Percentiles rank a stretch among this genome's conserved stretches.
These are phyloP conservation scores for Albula goreensis DNA, from an alignment of 2,113 vertebrate species.

Conservation along the genomic window DNA sequence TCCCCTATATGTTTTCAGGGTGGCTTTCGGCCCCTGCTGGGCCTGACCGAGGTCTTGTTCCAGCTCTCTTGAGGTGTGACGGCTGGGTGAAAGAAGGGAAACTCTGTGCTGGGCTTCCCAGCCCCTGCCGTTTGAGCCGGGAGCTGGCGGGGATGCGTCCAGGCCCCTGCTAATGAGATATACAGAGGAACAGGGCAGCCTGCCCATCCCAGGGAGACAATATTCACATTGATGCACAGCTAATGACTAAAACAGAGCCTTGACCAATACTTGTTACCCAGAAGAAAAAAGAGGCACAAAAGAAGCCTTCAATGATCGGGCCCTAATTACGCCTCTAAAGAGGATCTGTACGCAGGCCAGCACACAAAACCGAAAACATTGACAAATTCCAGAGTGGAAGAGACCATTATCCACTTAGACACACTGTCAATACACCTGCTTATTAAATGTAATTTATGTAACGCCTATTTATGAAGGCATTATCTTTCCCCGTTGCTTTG, in stretches of 20 bases:
- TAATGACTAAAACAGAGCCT: constrained; percentile 55
- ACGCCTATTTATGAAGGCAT: constrained; percentile 15
- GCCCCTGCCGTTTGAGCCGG: constrained; percentile 18
- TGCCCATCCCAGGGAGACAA: constrained; percentile 31
- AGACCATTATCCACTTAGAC: constrained; percentile 31
- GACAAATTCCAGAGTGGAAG: constrained; percentile 21
- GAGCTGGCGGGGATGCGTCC: neutral
- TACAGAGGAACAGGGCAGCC: constrained; percentile 38
- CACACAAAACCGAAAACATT: constrained; percentile 14
- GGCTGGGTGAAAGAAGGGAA: neutral
- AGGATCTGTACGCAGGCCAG: neutral
- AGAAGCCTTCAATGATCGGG: neutral
- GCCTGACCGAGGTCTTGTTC: neutral
- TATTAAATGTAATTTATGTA: constrained; percentile 28
- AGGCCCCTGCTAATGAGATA: constrained; percentile 44
- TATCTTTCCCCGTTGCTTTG: constrained; percentile 12
- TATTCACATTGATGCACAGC: constrained; percentile 42
- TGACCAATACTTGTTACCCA: constrained; percentile 9
- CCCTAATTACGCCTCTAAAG: constrained; percentile 10
- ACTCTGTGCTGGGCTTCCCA: constrained; percentile 37
- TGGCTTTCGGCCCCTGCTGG: constrained; percentile 25
- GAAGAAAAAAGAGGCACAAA: constrained; percentile 21
- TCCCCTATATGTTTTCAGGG: constrained; percentile 17
- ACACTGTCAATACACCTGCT: constrained; percentile 29
- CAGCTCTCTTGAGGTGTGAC: constrained; percentile 30